Conservation (phyloP, 2,797 vertebrate species). For the Remorina albescens region DNA sequence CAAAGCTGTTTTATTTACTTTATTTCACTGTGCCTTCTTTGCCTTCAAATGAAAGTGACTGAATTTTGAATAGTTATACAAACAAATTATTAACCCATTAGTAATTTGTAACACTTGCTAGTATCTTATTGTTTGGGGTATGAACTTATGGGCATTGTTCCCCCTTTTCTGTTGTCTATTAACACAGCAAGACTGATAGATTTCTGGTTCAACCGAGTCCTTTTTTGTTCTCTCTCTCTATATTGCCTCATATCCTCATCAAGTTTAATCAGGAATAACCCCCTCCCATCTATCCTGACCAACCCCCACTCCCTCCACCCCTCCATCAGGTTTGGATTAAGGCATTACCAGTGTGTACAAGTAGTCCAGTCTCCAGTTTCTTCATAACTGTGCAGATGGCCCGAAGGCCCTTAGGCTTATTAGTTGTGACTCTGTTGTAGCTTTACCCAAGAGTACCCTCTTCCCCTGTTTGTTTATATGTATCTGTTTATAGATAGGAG, state of each 20-base stretch:
- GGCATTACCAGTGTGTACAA: constrained; percentile 42
- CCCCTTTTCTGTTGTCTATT: constrained; percentile 11
- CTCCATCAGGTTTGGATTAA: constrained; percentile 68
- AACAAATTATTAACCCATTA: neutral
- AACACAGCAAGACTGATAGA: constrained; percentile 13
- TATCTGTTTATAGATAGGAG: constrained; percentile 5
- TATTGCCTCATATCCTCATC: constrained; percentile 30
- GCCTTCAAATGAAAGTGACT: too few species aligned
- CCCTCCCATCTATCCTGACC: too few species aligned
- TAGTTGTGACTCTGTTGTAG: constrained; percentile 38
- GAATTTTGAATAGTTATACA: too few species aligned
- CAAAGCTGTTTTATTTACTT: too few species aligned
- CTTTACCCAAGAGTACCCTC: neutral
- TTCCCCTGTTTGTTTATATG: neutral
- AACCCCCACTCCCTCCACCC: neutral
- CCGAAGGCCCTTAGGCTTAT: constrained; percentile 38
- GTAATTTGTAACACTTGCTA: neutral
- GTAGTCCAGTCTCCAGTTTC: constrained; percentile 32
- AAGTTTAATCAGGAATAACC: constrained; percentile 52
- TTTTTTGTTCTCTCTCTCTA: neutral
- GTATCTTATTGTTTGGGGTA: neutral
- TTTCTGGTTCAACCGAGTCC: constrained; percentile 16
- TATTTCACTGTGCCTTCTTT: too few species aligned
- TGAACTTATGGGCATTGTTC: neutral
- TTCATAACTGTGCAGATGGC: constrained; percentile 47